A percentile compares a stretch with the other conserved stretches of the same genome.
Evolutionary conservation across 2,113 vertebrate species (phyloP).

Genomic region (Spea bombifrons): DNA sequence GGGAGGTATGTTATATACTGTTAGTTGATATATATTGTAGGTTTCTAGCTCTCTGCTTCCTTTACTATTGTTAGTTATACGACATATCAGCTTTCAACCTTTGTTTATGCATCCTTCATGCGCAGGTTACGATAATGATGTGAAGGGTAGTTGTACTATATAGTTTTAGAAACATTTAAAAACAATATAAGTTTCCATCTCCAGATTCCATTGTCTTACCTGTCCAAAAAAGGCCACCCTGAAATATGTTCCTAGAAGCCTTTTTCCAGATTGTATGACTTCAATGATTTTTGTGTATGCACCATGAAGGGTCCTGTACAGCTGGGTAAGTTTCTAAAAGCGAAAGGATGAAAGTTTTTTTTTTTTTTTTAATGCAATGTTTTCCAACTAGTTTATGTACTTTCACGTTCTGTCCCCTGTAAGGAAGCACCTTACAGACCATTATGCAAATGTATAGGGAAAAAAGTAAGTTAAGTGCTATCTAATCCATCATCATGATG

Average conservation of each 20-base stretch:
- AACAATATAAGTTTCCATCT: background rate
- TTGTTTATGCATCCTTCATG: background rate
- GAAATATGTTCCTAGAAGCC: slow-evolving; percentile 92
- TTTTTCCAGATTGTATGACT: slow-evolving; percentile 84
- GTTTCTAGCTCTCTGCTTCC: no score
- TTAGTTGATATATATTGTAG: no score
- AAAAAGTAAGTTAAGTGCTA: no score
- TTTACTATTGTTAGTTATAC: no score
- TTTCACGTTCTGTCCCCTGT: no score
- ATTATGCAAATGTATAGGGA: no score
- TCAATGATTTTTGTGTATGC: slow-evolving; percentile 94
- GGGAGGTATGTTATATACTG: no score
- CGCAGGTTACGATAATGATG: no score
- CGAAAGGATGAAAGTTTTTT: background rate
- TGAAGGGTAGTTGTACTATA: background rate
- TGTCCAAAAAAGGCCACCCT: slow-evolving; percentile 95
- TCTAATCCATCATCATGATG: no score
- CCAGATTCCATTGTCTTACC: slow-evolving; percentile 62
- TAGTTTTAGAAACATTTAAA: background rate
- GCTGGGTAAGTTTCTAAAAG: slow-evolving; percentile 85
- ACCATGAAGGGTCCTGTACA: slow-evolving; percentile 89
- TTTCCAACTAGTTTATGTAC: no score
- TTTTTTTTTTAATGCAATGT: no score
- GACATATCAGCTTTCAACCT: background rate
- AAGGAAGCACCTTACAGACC: no score